Conservation (phyloP, 2,888 invertebrate genomes). For the Zele albiditarsus region DNA sequence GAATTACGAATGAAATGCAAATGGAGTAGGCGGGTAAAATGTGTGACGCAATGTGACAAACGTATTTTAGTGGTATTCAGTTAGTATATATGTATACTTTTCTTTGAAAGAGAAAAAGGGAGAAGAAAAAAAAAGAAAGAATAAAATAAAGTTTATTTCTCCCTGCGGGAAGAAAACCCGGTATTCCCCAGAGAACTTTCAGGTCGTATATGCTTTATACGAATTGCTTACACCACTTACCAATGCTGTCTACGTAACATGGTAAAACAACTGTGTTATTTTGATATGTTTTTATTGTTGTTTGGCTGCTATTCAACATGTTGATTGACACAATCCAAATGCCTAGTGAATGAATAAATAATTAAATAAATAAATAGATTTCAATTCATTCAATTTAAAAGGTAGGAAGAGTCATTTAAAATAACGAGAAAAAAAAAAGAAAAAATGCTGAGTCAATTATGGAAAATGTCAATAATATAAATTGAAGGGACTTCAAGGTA, state of each 20-base stretch:
- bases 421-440: neutral
- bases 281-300: constrained; percentile 83
- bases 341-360: constrained; percentile 58
- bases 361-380: constrained; percentile 50
- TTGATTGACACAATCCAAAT: constrained; percentile 74
- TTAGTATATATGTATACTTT: neutral
- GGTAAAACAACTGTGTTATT: constrained; percentile 86
- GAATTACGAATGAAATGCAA: constrained; percentile 39
- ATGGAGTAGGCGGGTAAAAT: constrained; percentile 31
- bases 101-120: neutral
- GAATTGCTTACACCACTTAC: constrained; percentile 73
- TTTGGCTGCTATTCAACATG: constrained; percentile 82
- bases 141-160: constrained; percentile 26
- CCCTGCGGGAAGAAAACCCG: constrained; percentile 24
- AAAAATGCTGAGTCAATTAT: constrained; percentile 2
- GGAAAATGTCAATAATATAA: constrained; percentile 23
- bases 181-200: constrained; percentile 24
- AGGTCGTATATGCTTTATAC: neutral
- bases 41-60: neutral
- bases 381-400: no score
- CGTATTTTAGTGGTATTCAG: neutral
- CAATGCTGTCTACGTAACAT: constrained; percentile 81
- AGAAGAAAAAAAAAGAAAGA: neutral
- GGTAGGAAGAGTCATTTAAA: no score
- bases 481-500: constrained; percentile 6